Evolutionary conservation across 2,113 vertebrate species (phyloP), one percentile per base, ranked within the genome.

Genomic region (Urocitellus parryii): DNA sequence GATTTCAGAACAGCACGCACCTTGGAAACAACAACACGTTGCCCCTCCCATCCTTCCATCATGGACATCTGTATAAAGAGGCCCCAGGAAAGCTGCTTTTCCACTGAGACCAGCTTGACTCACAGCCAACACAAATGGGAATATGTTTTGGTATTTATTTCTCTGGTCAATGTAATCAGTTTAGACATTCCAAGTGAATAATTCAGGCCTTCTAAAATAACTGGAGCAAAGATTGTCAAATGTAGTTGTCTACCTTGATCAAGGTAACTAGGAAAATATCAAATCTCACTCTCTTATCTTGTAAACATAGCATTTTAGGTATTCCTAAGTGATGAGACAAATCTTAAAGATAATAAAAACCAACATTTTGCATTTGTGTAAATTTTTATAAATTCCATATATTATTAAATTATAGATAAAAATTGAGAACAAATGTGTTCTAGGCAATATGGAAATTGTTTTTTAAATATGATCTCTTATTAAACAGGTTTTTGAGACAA

Each of bases 101-200:
- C 56, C 63, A 70, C 25, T 72, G 14, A 95, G 48, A 84, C 9
- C n/a, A 93, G 29, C 27, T 65, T 96, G 56, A 87, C 1, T 22
- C 42, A 95, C 37, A 95, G 51, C 24, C 80, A 80, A 45, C 17
- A 5, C 9, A 90, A 90, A 1, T 56, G 58, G 22, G 58, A 94
- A 87, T 65, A 65, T 77, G 5, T 29, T 72, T 80, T 78, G 67
- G n/a, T 72, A 85, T 53, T 90, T 88, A 72, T 85, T 81, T 27
- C 27, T 88, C 13, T 93, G 77, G 51, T 79, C 78, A 78, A 14
- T 45, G 45, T 74, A 77, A 96, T 91, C 48, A 70, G 56, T 74
- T 45, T 39, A 94, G 92, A 96, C 74, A 96, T 88, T 90, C 53
- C 39, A 72, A 79, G 72, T 95, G 80, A 96, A 94, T 96, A 96